A percentile compares a stretch with the other conserved stretches of the same genome.
These are phyloP conservation scores for Holacanthus passer DNA, from an alignment of 2,113 vertebrate genomes.

Conservation along the genomic window DNA sequence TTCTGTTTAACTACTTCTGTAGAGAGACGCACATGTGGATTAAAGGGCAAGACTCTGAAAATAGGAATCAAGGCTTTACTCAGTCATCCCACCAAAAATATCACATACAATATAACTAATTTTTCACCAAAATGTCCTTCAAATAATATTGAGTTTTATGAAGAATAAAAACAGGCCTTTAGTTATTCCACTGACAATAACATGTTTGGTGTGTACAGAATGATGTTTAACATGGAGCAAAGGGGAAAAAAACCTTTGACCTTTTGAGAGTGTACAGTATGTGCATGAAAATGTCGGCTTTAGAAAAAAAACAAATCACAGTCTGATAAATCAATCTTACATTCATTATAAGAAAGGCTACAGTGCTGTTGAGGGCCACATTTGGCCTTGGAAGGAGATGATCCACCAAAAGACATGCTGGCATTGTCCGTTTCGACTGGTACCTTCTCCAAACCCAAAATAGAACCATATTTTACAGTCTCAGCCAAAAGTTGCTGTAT, in stretches of 20 bases:
- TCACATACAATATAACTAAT: conserved; percentile 23
- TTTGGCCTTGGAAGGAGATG: conserved; percentile 21
- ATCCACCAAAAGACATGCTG: conserved; percentile 10
- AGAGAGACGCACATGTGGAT: not conserved
- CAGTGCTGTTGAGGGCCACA: conserved; percentile 59
- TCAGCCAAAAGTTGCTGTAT: not conserved
- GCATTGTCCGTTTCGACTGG: not conserved
- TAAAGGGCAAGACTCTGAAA: conserved; percentile 11
- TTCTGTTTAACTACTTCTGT: not conserved
- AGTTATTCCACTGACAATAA: not conserved
- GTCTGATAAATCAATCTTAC: conserved; percentile 61
- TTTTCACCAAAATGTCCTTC: conserved; percentile 34
- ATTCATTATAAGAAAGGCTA: conserved; percentile 67
- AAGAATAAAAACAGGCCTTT: conserved; percentile 31
- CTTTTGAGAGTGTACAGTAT: conserved; percentile 48
- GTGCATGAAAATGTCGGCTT: conserved; percentile 51
- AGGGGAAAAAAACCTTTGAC: not conserved
- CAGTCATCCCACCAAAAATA: conserved; percentile 15
- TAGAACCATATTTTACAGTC: not conserved
- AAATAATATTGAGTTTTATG: conserved; percentile 5
- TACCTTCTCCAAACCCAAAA: conserved; percentile 20
- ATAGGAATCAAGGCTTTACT: conserved; percentile 60
- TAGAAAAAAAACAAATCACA: conserved; percentile 51
- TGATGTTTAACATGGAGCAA: conserved; percentile 34
- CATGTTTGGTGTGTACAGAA: conserved; percentile 1